A percentile compares a stretch with the other conserved stretches of the same genome.
These are phyloP conservation scores for Tethea ocularis DNA, from an alignment of 2,888 invertebrate species.

Conservation along the genomic window DNA sequence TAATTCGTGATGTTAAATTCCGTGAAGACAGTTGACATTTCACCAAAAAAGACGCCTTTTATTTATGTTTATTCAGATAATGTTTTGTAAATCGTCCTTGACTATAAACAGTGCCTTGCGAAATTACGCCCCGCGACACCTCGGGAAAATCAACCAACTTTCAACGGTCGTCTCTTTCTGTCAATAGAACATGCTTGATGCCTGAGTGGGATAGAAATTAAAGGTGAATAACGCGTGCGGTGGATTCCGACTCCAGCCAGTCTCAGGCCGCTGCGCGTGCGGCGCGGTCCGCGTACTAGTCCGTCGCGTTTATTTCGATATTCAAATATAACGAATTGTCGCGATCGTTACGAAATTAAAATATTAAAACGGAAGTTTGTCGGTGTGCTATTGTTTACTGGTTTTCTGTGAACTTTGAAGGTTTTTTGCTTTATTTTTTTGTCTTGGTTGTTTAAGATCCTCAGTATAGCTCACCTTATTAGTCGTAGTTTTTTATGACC, in stretches of 20 bases:
- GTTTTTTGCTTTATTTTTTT: slow-evolving; percentile 24
- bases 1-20: slow-evolving; percentile 39
- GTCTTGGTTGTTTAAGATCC: slow-evolving; percentile 26
- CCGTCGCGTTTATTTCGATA: slow-evolving; percentile 43
- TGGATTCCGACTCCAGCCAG: slow-evolving; percentile 70
- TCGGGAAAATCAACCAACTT: slow-evolving; percentile 49
- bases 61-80: slow-evolving; percentile 51
- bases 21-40: slow-evolving; percentile 61
- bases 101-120: slow-evolving; percentile 55
- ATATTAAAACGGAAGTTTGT: slow-evolving; percentile 64
- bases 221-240: slow-evolving; percentile 60
- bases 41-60: slow-evolving; percentile 48
- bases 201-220: slow-evolving; percentile 50
- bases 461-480: slow-evolving; percentile 35
- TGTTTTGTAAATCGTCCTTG: slow-evolving; percentile 75
- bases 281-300: slow-evolving; percentile 61
- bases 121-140: slow-evolving; percentile 62
- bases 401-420: slow-evolving; percentile 48
- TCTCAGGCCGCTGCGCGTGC: slow-evolving; percentile 74
- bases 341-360: slow-evolving; percentile 56
- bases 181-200: slow-evolving; percentile 38
- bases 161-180: slow-evolving; percentile 47
- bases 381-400: slow-evolving; percentile 56
- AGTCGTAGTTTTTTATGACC: slow-evolving; percentile 46
- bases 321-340: slow-evolving; percentile 55